Base-by-base conservation (phyloP, 2,797 vertebrate species). In the Gymnothorax reevesii region DNA sequence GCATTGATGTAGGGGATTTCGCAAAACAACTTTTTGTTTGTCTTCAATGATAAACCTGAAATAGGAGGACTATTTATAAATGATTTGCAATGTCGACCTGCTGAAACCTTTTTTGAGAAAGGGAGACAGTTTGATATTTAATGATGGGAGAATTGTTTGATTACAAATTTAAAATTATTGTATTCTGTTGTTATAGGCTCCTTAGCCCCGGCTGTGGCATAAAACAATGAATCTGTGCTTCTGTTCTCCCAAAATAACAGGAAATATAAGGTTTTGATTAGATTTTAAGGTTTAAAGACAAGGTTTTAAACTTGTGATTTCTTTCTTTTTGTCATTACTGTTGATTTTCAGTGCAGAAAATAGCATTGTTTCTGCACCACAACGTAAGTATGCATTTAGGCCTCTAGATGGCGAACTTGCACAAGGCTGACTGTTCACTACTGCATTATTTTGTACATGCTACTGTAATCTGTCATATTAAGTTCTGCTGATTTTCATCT, bases 381-480 rank as follows among this genome's bases (percentile, higher is more conserved):
- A 20, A 0, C 52, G 52, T 42, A 20, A 52, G 75, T 52, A 79
- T 22, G 15, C 54, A 7, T 54, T 54, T 79, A 7, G 20, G 49
- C 75, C 75, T 79, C 75, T 79, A 79, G 75, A 79, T 42, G 49
- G 49, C 42, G 22, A 27, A 7, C 75, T 79, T 79, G 8, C 71
- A 52, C 49, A 54, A 79, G 75, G 6, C 75, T 20, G 75, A 52
- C 27, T 4, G 4, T 33, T 42, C 27, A 33, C 22, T 12, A 33
- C 22, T 12, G 25, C 13, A 75, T 75, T 49, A 42, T 75, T 75
- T 49, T 33, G 33, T 5, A 13, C 33, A 25, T 69, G 1, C 8
- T 69, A 25, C 66, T 49, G 10, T 79, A 42, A 42, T 49, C 7
- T 8, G 54, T 20, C 9, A 54, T 22, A n/a, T 54, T 79, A 9